Evolutionary conservation across 2,888 invertebrate species (phyloP).

Genomic region (Lamproptera curius): DNA sequence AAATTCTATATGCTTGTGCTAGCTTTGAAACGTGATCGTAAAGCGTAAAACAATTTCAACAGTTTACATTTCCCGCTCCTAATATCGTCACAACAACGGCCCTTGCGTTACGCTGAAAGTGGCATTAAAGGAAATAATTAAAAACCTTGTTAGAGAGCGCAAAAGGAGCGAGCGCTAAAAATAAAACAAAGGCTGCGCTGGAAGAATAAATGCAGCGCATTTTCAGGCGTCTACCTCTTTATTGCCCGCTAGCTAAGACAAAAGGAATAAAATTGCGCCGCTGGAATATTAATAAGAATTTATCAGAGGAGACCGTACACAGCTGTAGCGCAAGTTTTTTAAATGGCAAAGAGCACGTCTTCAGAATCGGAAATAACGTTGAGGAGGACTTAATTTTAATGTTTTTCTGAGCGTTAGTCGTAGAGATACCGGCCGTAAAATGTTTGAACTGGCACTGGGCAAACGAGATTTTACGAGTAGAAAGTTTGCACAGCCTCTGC

Average conservation of each 20-base stretch:
- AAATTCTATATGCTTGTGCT: no score
- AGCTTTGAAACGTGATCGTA: no score
- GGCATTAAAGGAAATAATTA: slow-evolving; percentile 75
- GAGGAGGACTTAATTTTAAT: slow-evolving; percentile 39
- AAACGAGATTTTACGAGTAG: slow-evolving; percentile 46
- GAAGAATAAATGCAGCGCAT: slow-evolving; percentile 66
- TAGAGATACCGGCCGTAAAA: slow-evolving; percentile 44
- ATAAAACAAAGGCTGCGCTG: slow-evolving; percentile 48
- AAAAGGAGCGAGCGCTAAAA: slow-evolving; percentile 64
- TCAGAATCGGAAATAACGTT: slow-evolving; percentile 23
- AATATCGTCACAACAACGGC: slow-evolving; percentile 22
- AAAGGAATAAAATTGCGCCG: slow-evolving; percentile 59
- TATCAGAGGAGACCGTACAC: slow-evolving; percentile 44
- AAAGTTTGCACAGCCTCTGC: slow-evolving; percentile 45
- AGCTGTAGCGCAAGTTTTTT: slow-evolving; percentile 27
- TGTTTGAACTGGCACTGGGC: slow-evolving; percentile 42
- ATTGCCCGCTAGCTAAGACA: slow-evolving; percentile 65
- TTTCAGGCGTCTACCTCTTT: slow-evolving; percentile 68
- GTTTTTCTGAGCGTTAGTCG: slow-evolving; percentile 49
- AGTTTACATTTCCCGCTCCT: slow-evolving; percentile 6
- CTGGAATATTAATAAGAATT: slow-evolving; percentile 67
- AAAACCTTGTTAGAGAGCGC: slow-evolving; percentile 68
- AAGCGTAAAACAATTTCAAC: not conserved
- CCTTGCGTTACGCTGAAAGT: slow-evolving; percentile 53
- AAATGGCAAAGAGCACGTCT: slow-evolving; percentile 29